Evolutionary conservation across 2,888 invertebrate genomes (phyloP), one percentile per base, ranked within the genome.

Genomic region (Platycheirus albimanus): DNA sequence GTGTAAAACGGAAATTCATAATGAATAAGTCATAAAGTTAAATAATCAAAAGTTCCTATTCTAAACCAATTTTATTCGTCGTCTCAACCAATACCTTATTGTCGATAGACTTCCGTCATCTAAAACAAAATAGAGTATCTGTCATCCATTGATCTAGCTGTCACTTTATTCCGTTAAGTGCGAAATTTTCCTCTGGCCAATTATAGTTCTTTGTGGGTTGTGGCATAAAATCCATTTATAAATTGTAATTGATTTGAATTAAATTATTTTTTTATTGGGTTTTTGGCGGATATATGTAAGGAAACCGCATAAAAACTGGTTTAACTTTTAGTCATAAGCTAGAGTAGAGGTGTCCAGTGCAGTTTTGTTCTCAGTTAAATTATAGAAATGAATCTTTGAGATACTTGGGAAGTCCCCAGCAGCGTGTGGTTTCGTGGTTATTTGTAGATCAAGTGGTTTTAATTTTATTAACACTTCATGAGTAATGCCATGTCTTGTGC

Each of bases 271-370:
- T 20, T 38, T 20, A 36, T 36, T 38, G 38, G 38, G 38, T 38
- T 30, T 61, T 33, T 45, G 8, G 28, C n/a, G 20, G 33, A 19
- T 20, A 47, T 15, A 15, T 36, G 17, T 20, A 24, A 36, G 10
- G 7, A 63, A 61, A 11, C 19, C 20, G 43, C 28, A 24, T 7
- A 11, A 17, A 33, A 49, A 64, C 63, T 47, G 36, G 63, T 64
- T 64, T 63, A 10, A 24, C 24, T 64, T 49, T 64, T 49, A 49
- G 49, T 47, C 45, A 63, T 36, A 17, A n/a, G n/a, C 8, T 11
- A 1, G 1, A 8, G 19, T 45, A 19, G 3, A 41, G 33, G 8
- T 33, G 10, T 30, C 3, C 4, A 63, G 17, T 45, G 28, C 36
- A 30, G 15, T 61, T 61, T 45, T 24, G 24, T 36, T 17, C 11